Evolutionary conservation across 1,140 invertebrate genomes (phyloP).

Genomic region (Leptoteleia sp.): DNA sequence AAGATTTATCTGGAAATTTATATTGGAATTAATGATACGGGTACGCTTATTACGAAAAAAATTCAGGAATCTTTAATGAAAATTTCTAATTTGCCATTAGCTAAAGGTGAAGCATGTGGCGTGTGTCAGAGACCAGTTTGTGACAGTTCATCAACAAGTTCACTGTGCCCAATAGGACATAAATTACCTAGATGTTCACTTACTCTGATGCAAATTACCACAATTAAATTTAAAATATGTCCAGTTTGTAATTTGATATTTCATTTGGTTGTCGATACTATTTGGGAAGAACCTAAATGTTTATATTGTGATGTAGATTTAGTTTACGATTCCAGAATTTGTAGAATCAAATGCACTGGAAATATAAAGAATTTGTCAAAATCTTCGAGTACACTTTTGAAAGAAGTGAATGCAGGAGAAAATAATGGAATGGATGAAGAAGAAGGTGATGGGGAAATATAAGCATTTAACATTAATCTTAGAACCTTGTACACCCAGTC

Average conservation of each 20-base stretch:
- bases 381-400: slow-evolving; percentile 22
- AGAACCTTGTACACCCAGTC: too few species aligned
- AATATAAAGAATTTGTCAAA: slow-evolving; percentile 72
- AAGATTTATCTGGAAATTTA: slow-evolving; percentile 74
- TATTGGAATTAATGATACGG: slow-evolving; percentile 67
- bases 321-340: slow-evolving; percentile 66
- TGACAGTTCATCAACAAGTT: slow-evolving; percentile 69
- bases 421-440: slow-evolving; percentile 57
- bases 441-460: slow-evolving; percentile 25
- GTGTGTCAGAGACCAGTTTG: slow-evolving; percentile 70
- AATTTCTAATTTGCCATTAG: slow-evolving; percentile 35
- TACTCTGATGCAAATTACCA: slow-evolving; percentile 75
- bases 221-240: slow-evolving; percentile 71
- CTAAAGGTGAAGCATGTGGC: slow-evolving; percentile 69
- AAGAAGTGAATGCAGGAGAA: slow-evolving; percentile 20
- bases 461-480: too few species aligned
- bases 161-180: slow-evolving; percentile 72
- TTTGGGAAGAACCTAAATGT: slow-evolving; percentile 71
- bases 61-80: slow-evolving; percentile 57
- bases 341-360: slow-evolving; percentile 26
- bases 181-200: slow-evolving; percentile 75
- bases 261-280: slow-evolving; percentile 72
- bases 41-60: slow-evolving; percentile 37
- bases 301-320: slow-evolving; percentile 75
- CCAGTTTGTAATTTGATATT: slow-evolving; percentile 74